Conservation (phyloP, 2,797 vertebrate genomes). For the Sarcophilus harrisii region DNA sequence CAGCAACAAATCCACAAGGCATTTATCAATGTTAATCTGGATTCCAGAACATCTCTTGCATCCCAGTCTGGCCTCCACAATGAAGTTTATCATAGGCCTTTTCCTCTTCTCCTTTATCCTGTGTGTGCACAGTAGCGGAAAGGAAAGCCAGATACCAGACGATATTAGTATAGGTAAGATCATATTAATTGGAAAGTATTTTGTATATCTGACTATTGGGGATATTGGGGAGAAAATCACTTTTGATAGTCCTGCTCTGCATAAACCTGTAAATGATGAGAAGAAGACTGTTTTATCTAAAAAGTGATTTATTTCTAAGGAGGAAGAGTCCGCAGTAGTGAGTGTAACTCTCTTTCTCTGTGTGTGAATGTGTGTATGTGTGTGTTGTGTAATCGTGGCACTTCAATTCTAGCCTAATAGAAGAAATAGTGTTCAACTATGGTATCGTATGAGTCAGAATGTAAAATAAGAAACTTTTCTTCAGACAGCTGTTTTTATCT, state of each 20-base stretch:
- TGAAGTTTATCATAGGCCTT: background rate
- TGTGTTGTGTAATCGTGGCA: background rate
- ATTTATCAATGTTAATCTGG: background rate
- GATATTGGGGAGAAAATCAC: background rate
- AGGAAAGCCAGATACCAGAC: background rate
- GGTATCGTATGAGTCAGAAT: background rate
- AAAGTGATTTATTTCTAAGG: background rate
- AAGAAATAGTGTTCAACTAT: background rate
- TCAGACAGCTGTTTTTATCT: background rate
- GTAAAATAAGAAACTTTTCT: background rate
- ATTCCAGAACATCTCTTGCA: background rate
- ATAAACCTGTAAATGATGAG: background rate
- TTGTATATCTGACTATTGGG: background rate
- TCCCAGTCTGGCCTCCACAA: background rate
- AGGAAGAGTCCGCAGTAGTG: background rate
- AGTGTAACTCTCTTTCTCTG: background rate
- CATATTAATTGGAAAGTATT: no score
- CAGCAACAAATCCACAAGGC: background rate
- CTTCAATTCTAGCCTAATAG: background rate
- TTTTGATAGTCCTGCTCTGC: background rate
- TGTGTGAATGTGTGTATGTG: background rate
- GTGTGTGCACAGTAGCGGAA: background rate
- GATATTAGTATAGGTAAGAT: no score
- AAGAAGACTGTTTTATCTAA: background rate
- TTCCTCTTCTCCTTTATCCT: background rate